These are phyloP conservation scores for Ephestia elutella DNA, from an alignment of 1,140 invertebrate species.

Conservation along the genomic window DNA sequence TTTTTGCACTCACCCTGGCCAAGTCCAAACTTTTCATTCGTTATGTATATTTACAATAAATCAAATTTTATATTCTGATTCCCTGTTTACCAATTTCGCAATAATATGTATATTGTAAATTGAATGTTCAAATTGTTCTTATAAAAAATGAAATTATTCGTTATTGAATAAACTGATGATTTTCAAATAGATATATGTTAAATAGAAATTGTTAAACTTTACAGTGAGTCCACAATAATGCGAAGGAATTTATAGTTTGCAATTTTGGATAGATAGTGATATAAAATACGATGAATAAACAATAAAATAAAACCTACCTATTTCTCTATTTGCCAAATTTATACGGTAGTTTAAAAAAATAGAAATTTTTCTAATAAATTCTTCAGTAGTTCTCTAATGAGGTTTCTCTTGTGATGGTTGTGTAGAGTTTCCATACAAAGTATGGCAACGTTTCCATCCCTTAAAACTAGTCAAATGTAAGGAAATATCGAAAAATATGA, in stretches of 20 bases:
- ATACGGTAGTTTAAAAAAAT: conserved; percentile 49
- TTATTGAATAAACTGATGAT: neutral
- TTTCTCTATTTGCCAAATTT: conserved; percentile 61
- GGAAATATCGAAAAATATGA: too few relatives aligned
- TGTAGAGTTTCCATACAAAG: conserved; percentile 7
- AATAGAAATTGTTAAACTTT: conserved; percentile 18
- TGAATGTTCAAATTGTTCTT: conserved; percentile 1
- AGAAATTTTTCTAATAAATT: conserved; percentile 50
- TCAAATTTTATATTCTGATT: too few relatives aligned
- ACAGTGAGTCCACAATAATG: conserved; percentile 39
- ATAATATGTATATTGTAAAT: neutral
- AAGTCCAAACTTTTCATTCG: too few relatives aligned
- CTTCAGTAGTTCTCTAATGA: conserved; percentile 51
- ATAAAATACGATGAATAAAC: conserved; percentile 38
- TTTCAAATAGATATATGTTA: conserved; percentile 9
- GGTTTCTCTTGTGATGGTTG: conserved; percentile 20
- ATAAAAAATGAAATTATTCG: neutral
- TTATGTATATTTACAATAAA: too few relatives aligned
- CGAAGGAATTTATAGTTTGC: conserved; percentile 58
- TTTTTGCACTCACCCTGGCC: too few relatives aligned
- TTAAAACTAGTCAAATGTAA: neutral
- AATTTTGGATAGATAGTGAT: conserved; percentile 37
- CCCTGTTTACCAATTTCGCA: neutral
- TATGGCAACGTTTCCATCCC: conserved; percentile 13
- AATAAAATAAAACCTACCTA: conserved; percentile 40